These are phyloP conservation scores for Delia radicum DNA, from an alignment of 1,140 invertebrate genomes.

Conservation along the genomic window DNA sequence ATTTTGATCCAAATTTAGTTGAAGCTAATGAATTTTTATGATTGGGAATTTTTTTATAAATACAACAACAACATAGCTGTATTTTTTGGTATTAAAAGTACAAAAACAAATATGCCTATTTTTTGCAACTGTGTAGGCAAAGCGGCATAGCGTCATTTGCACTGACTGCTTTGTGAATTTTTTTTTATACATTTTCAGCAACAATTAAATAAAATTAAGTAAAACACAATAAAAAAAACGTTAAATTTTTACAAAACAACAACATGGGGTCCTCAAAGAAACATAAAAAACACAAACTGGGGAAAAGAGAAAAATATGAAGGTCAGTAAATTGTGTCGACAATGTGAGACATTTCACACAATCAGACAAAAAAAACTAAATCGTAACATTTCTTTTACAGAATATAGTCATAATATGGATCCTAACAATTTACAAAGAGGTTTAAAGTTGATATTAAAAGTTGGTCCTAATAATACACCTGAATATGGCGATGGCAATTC, in stretches of 20 bases:
- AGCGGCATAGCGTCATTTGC: not conserved
- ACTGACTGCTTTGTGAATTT: not conserved
- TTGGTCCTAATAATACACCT: constrained; percentile 69
- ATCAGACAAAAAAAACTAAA: not conserved
- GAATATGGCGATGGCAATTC: constrained; percentile 59
- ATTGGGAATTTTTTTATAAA: too few species aligned
- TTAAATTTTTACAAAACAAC: not conserved
- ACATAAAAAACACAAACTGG: constrained; percentile 74
- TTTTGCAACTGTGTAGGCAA: not conserved
- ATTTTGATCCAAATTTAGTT: too few species aligned
- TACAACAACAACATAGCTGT: too few species aligned
- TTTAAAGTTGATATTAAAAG: constrained; percentile 79
- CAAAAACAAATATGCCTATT: not conserved
- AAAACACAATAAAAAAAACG: not conserved
- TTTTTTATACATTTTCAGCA: not conserved
- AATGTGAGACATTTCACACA: not conserved
- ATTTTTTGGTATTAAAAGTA: not conserved
- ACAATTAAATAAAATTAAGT: constrained; percentile 17
- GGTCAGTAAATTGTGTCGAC: constrained; percentile 56
- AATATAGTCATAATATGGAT: constrained; percentile 57
- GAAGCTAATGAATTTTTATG: too few species aligned
- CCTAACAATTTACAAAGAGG: constrained; percentile 61
- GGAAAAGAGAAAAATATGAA: constrained; percentile 65
- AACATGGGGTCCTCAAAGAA: constrained; percentile 62
- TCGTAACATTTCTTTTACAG: constrained; percentile 33